Evolutionary conservation across 2,797 vertebrate species (phyloP).

Genomic region (Neosilurus hyrtlii): DNA sequence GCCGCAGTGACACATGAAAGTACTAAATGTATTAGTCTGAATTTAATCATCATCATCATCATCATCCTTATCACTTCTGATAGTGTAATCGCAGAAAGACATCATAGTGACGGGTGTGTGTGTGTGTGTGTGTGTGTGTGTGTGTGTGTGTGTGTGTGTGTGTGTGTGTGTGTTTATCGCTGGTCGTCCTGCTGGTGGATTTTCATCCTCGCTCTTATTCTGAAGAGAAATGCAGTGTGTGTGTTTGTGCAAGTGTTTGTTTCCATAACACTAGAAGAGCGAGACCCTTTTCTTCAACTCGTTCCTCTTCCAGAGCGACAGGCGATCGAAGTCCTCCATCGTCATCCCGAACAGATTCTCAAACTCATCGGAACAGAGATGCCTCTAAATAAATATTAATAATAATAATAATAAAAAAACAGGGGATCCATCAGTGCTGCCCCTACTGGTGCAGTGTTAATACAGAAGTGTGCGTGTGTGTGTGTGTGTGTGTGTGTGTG

Average conservation of each 20-base stretch:
- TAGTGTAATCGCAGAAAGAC: not conserved
- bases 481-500: not conserved
- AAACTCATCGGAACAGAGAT: conserved; percentile 87
- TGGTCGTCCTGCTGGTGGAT: conserved; percentile 14
- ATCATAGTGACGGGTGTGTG: not conserved
- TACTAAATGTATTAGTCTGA: not conserved
- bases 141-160: conserved; percentile 5
- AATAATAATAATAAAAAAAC: not conserved
- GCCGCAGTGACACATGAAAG: not conserved
- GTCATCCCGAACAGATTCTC: conserved; percentile 83
- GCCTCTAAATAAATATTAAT: conserved; percentile 68
- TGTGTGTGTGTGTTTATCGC: conserved; percentile 1
- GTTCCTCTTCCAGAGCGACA: conserved; percentile 89
- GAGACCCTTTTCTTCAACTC: conserved; percentile 86
- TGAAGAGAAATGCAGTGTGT: not conserved
- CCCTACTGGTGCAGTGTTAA: not conserved
- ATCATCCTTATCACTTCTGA: not conserved
- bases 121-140: not conserved
- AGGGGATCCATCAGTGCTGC: conserved; percentile 9
- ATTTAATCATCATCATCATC: not conserved
- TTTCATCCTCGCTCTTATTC: not conserved
- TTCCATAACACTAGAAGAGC: conserved; percentile 78
- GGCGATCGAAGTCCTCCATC: conserved; percentile 79
- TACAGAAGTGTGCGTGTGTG: not conserved
- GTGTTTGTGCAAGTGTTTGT: not conserved